Evolutionary conservation across 2,113 vertebrate species (phyloP).

Genomic region (Pipa parva): DNA sequence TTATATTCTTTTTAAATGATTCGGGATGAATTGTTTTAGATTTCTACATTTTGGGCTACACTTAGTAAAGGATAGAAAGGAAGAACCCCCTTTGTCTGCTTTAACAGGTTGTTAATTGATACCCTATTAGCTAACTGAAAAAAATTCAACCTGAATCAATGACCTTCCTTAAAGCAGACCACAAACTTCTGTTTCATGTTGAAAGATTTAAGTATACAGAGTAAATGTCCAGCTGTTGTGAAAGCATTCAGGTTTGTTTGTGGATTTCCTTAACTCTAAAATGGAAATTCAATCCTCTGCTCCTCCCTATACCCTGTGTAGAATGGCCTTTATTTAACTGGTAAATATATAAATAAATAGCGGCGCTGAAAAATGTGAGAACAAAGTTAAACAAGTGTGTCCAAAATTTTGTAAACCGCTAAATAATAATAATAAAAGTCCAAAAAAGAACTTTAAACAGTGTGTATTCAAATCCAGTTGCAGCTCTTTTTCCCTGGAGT

Average conservation of each 20-base stretch:
- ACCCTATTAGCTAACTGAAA: conserved; percentile 7
- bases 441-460: too few species aligned
- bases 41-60: too few species aligned
- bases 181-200: conserved; percentile 20
- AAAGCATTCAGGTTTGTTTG: background rate
- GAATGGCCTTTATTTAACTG: background rate
- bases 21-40: too few species aligned
- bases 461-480: too few species aligned
- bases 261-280: background rate
- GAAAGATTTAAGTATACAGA: conserved; percentile 10
- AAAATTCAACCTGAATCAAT: background rate
- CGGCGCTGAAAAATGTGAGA: too few species aligned
- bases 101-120: conserved; percentile 8
- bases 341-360: too few species aligned
- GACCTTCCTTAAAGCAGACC: conserved; percentile 4
- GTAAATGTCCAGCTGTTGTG: conserved; percentile 12
- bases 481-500: too few species aligned
- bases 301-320: background rate
- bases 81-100: background rate
- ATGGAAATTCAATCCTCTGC: conserved; percentile 1
- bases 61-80: too few species aligned
- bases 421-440: too few species aligned
- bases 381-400: too few species aligned
- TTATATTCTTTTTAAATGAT: too few species aligned
- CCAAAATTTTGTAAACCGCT: too few species aligned